Evolutionary conservation across 1,140 invertebrate species (phyloP), one percentile per base, ranked within the genome.

Genomic region (Drosophila sp.): DNA sequence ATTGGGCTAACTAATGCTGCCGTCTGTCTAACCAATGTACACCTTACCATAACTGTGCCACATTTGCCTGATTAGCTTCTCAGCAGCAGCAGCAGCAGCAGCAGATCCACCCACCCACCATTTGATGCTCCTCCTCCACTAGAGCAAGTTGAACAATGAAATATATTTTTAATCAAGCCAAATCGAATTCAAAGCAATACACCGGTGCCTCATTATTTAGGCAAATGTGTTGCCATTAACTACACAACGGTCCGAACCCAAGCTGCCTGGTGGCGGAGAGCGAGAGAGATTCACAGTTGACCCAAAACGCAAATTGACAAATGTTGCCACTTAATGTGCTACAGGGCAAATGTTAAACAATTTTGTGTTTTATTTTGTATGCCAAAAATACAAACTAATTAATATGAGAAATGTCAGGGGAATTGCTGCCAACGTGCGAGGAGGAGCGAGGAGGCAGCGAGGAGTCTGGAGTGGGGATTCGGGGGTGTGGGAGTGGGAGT

Each of bases 311-410:
- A 79, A 89, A 86, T 86, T 86, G 83, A 86, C 83, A 86, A 86
- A 86, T 86, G 83, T 83, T 78, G 83, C 83, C 83, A 86, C 83
- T 86, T 86, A 86, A 89, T 86, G 83, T 83, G 78, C 76, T 60
- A 65, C 71, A 54, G 70, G 76, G 82, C 65, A 79, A 86, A 86
- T 86, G 83, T 87, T 87, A 69, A 86, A 86, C 83, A 86, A 83
- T 86, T 86, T 87, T 65, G 60, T 83, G 71, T 83, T 82, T 77
- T 78, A 65, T 67, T 75, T 75, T 67, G 70, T 85, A 70, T 86
- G 83, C 84, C 84, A 89, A 87, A 87, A 87, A 87, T 87, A 87
- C 84, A 80, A 83, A 89, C 84, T 87, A 87, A 87, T 87, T 87
- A 87, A 87, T 87, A 84, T 89, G 72, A 66, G 35, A 73, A 74